Conservation (phyloP, 2,797 vertebrate genomes). For the Acropternis orthonyx region DNA sequence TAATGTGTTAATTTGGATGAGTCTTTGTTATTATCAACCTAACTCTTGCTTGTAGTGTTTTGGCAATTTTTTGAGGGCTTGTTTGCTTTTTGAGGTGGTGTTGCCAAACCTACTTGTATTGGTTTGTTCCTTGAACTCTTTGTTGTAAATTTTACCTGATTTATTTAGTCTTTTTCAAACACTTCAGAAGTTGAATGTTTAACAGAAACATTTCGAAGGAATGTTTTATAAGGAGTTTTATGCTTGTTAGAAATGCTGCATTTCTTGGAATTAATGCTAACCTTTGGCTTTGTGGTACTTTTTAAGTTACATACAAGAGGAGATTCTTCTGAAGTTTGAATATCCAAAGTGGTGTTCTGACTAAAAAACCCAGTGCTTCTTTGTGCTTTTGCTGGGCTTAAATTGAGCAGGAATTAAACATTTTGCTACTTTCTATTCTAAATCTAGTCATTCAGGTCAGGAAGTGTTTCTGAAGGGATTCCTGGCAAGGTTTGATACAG, state of each 20-base stretch:
- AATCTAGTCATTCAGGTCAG: background rate
- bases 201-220: background rate
- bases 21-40: background rate
- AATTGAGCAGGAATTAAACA: background rate
- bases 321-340: background rate
- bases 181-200: background rate
- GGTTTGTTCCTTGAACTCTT: background rate
- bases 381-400: background rate
- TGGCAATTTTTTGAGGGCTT: background rate
- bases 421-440: background rate
- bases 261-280: background rate
- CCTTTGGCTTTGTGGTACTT: background rate
- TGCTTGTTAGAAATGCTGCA: background rate
- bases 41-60: background rate
- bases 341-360: background rate
- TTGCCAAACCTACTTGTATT: background rate
- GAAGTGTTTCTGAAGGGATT: background rate
- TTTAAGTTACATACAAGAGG: background rate
- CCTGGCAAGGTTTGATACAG: background rate
- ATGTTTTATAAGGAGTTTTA: background rate
- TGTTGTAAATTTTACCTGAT: background rate
- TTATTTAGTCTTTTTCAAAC: background rate
- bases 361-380: background rate
- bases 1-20: background rate
- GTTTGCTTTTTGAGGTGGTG: background rate